Percentiles rank a stretch among this genome's conserved stretches.
phyloP scores from a whole-genome alignment of 2,113 vertebrate species.

The Oryzias woworae region DNA sequence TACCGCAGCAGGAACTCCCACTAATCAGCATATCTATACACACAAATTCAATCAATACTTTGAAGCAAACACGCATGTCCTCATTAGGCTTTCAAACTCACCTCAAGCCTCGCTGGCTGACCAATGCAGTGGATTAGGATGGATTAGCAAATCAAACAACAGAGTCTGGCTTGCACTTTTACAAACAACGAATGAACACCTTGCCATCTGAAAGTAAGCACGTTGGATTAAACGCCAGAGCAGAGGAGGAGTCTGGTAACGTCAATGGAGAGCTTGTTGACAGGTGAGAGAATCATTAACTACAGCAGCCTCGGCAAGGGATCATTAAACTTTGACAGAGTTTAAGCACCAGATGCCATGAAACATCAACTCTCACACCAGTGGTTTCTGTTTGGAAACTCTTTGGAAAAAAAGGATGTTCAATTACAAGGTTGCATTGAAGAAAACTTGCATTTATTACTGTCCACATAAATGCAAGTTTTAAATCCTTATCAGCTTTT shows the following conservation, averaged over 20 bases:
- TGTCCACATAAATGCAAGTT: too few species aligned
- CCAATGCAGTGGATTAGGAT: slow-evolving; percentile 20
- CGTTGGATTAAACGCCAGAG: slow-evolving; percentile 2
- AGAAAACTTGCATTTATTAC: too few species aligned
- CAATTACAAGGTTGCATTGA: too few species aligned
- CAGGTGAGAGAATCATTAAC: slow-evolving; percentile 65
- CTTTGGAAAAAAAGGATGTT: too few species aligned
- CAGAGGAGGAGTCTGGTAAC: slow-evolving; percentile 25
- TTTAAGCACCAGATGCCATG: not conserved
- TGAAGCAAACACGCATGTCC: slow-evolving; percentile 8
- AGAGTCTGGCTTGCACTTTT: slow-evolving; percentile 28
- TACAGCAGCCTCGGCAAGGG: not conserved
- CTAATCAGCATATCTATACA: not conserved
- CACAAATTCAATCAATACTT: slow-evolving; percentile 7
- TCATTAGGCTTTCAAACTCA: slow-evolving; percentile 50
- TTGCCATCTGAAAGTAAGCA: slow-evolving; percentile 36
- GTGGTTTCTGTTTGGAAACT: too few species aligned
- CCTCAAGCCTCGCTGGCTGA: slow-evolving; percentile 31
- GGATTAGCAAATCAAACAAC: slow-evolving; percentile 44
- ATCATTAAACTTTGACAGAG: slow-evolving; percentile 18
- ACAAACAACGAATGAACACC: slow-evolving; percentile 23
- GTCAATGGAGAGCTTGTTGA: slow-evolving; percentile 38
- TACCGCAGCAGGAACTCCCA: not conserved
- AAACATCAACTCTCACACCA: too few species aligned
- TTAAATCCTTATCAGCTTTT: slow-evolving; percentile 5